Base-by-base conservation (phyloP, 35 echinoderm and acorn worm genomes). In the Anneissia japonica region DNA sequence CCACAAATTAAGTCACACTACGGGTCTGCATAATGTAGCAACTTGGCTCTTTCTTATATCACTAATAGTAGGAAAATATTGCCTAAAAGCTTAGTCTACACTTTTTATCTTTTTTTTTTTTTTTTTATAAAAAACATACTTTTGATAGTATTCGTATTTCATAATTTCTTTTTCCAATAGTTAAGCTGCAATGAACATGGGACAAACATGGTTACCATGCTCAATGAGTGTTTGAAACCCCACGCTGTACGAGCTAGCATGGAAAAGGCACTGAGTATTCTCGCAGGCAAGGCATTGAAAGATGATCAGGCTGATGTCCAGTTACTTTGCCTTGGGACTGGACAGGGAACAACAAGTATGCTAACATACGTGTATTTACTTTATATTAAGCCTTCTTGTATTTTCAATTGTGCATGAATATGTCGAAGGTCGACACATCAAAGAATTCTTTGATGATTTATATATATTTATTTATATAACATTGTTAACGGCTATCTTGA, bases 281-380 rank as follows among this genome's bases (percentile, higher is more conserved):
- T 86, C 23, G 37, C 21, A 1, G 37, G 51, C 7, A 85, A 36
- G 5, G 55, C 31, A 16, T 29, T 72, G 5, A 32, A 55, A 34
- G 26, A 73, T 46, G 72, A 35, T 2, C 4, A 30, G 7, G 37
- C 55, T 4, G 84, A 76, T 29, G 30, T 86, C 1, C 56, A 86
- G 38, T 29, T 86, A 29, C 38, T 86, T 12, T 86, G 84, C 46
- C 36, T 86, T 12, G 84, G 84, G 40, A 86, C 84, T 17, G 84
- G 84, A 34, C 43, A 76, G 46, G 84, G 74, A 75, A 30, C 45
- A 4, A 86, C 84, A 30, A 74, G 84, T 86, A 86, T 0, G 79
- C 5, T 34, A 23, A n/a, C 4, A 56, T 56, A 13, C 46, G 46
- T 13, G 26, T 26, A 56, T 56, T 56, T 56, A 11, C 46, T 56